Conservation (phyloP, 1,140 invertebrate genomes). For the Eriocheir sinensis region DNA sequence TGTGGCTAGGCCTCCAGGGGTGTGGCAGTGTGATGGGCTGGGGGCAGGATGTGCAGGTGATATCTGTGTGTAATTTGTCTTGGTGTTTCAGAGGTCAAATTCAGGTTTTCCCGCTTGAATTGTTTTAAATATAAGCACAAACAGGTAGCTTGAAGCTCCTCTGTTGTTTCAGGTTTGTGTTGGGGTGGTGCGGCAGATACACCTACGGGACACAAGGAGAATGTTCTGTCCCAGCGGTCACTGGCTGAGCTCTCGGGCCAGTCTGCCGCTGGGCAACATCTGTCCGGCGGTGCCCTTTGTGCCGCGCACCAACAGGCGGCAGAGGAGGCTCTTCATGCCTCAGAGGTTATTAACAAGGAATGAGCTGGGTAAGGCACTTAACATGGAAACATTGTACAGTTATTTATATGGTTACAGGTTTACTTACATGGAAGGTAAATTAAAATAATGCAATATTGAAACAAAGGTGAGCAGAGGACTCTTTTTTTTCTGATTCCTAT, state of each 20-base stretch:
- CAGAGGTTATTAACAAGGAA: slow-evolving; percentile 85
- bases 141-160: no score
- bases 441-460: not conserved
- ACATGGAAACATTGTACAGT: not conserved
- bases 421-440: not conserved
- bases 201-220: slow-evolving; percentile 89
- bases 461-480: not conserved
- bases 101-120: no score
- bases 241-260: slow-evolving; percentile 85
- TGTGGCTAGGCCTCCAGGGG: no score
- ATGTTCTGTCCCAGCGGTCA: slow-evolving; percentile 90
- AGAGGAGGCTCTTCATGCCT: slow-evolving; percentile 85
- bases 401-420: not conserved
- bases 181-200: slow-evolving; percentile 88
- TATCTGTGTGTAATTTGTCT: no score
- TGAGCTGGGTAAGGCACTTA: slow-evolving; percentile 82
- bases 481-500: not conserved
- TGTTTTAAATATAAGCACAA: no score
- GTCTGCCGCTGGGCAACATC: slow-evolving; percentile 83
- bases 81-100: no score
- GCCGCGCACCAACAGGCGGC: slow-evolving; percentile 83
- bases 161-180: slow-evolving; percentile 74
- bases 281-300: slow-evolving; percentile 85
- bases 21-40: no score
- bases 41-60: no score